Base-by-base conservation (phyloP, 2,113 vertebrate genomes). In the Trichechus manatus region DNA sequence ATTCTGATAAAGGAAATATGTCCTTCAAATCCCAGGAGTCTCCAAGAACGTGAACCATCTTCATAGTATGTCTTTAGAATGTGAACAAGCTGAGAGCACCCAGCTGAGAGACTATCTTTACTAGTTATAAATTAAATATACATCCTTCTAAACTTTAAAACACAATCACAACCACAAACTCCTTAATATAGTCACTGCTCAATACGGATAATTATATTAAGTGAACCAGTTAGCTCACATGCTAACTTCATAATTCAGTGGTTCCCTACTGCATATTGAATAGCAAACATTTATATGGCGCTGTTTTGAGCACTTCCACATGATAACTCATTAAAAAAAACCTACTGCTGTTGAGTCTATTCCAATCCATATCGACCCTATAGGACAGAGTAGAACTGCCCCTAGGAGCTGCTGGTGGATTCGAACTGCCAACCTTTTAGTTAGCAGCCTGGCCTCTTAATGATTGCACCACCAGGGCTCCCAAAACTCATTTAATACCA, bases 1-100 rank as follows among this genome's bases (percentile, higher is more conserved):
- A 50, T 81, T 88, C 75, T 63, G 93, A 91, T 87, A 90, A 89
- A 64, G 36, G 31, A 94, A 91, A 89, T 74, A n/a, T 39, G n/a
- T 39, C 31, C 44, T 88, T 36, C 27, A 93, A 79, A 90, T 68
- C 50, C 27, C 33, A 81, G 70, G 68, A 93, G 33, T 72, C 91
- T 39, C 64, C 85, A 63, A 64, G 80, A 87, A 83, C n/a, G 61
- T 44, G 23, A 96, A 63, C 77, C 13, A 89, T 75, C 23, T 4
- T 22, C n/a, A 17, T 31, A 56, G 59, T 68, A 44, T 91, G 47
- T 74, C 23, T 87, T 53, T 96, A 90, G 89, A 70, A 95, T 87
- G 47, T 10, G 8, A 68, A 78, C 63, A 90, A 95, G 19, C 29
- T 61, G 36, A 93, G 79, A 56, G 79, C n/a, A 75, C 47, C 68